phyloP scores from a whole-genome alignment of 2,113 vertebrate species.

The Scytalopus superciliaris region DNA sequence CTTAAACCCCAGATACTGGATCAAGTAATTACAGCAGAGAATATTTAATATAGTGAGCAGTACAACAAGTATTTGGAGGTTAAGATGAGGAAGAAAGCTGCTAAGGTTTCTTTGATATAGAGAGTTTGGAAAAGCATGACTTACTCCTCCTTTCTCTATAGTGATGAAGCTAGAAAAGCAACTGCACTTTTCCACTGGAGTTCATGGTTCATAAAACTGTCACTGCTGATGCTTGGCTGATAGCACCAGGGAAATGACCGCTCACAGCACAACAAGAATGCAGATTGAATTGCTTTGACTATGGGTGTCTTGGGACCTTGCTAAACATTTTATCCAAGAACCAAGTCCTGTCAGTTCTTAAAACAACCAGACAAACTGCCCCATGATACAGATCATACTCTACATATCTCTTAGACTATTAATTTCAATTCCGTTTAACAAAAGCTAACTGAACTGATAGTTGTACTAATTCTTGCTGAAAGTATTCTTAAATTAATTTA shows the following conservation, averaged over 20 bases:
- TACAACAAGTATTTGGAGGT: background rate
- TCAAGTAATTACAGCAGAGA: background rate
- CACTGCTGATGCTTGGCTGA: conserved; percentile 20
- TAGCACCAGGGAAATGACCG: conserved; percentile 33
- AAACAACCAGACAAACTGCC: conserved; percentile 24
- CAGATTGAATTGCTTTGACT: conserved; percentile 50
- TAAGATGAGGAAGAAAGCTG: background rate
- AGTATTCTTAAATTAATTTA: background rate
- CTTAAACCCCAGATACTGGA: background rate
- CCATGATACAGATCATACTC: background rate
- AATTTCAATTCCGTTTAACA: background rate
- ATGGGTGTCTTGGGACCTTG: conserved; percentile 32
- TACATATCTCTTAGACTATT: background rate
- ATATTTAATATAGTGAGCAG: background rate
- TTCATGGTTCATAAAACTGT: conserved; percentile 36
- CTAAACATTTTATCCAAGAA: conserved; percentile 40
- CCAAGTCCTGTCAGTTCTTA: background rate
- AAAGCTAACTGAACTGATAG: background rate
- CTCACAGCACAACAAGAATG: conserved; percentile 45
- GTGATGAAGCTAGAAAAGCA: conserved; percentile 28
- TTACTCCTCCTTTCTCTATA: background rate
- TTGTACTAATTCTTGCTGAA: background rate
- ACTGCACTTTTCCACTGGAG: conserved; percentile 9
- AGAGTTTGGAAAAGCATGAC: background rate
- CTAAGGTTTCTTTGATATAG: background rate